Evolutionary conservation across 2,888 invertebrate genomes (phyloP), one percentile per base, ranked within the genome.

Genomic region (Hoplodrina ambigua): DNA sequence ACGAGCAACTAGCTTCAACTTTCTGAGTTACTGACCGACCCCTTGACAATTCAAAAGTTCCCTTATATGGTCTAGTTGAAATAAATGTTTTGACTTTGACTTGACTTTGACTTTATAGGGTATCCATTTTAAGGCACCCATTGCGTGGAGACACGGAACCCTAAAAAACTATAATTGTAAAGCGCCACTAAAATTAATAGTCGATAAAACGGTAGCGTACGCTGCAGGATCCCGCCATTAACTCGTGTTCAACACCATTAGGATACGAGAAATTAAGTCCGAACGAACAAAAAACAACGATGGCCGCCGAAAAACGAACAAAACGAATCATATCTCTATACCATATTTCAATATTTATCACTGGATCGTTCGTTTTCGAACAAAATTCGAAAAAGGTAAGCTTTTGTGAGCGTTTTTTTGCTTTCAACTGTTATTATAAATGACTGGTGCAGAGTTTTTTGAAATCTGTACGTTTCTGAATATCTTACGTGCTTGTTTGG

Each of bases 341-440:
- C 94, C 93, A 94, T 94, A 95, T 94, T 95, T 94, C 94, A 95
- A 94, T 94, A 95, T 95, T 95, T 95, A 95, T 95, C 95, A 91
- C 93, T 83, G 87, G 92, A 95, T 94, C 94, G 91, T 92, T 91
- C 93, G 91, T 95, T 94, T 95, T 92, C 92, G 93, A 93, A 93
- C 93, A 91, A 94, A 94, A 94, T 91, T 91, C 91, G 88, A 92
- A 93, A 92, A 91, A 89, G 92, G 87, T 86, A 85, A 80, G 86
- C 81, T 79, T 81, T 75, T 85, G 83, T 85, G 81, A 83, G 79
- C 83, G 81, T 88, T 88, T 85, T 81, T 84, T 89, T 85, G 59
- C 65, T 87, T 79, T 88, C 86, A 85, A 88, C 88, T 89, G 87
- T 91, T 94, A 92, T 94, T 94, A 94, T 94, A 94, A 94, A 95